A percentile compares a stretch with the other conserved stretches of the same genome.
phyloP scores from a whole-genome alignment of 64 coral and sea anemone species.

The Actinia equina region DNA sequence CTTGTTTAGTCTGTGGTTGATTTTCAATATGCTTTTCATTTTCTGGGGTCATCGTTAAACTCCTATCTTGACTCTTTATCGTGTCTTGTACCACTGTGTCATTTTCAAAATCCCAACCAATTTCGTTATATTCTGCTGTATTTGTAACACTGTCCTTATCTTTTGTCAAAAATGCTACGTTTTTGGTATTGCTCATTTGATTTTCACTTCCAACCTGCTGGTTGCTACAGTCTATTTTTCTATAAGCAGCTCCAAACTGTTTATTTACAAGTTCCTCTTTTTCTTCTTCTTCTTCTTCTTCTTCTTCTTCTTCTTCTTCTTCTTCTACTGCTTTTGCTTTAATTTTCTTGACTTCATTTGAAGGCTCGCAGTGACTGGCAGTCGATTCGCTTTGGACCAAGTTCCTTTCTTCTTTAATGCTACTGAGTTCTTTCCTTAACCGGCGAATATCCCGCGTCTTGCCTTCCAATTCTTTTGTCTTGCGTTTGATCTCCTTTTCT shows the following conservation, averaged over 20 bases:
- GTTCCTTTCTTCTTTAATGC: slow-evolving; percentile 39
- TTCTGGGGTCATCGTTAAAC: background rate
- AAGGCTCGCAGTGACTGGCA: background rate
- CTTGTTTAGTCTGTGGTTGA: background rate
- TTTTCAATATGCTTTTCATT: background rate
- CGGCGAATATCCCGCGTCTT: slow-evolving; percentile 35
- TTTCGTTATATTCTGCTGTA: background rate
- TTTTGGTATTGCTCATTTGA: background rate
- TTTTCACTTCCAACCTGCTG: background rate
- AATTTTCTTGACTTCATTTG: background rate
- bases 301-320: slow-evolving; percentile 7
- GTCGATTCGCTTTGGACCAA: background rate
- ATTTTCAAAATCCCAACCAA: slow-evolving; percentile 34
- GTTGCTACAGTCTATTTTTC: background rate
- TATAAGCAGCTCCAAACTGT: background rate
- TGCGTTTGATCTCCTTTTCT: slow-evolving; percentile 37
- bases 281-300: slow-evolving; percentile 37
- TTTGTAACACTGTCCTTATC: background rate
- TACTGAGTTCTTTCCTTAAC: slow-evolving; percentile 55
- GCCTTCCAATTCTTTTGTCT: slow-evolving; percentile 43
- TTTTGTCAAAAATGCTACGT: background rate
- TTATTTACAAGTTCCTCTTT: background rate
- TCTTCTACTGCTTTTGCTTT: slow-evolving; percentile 30
- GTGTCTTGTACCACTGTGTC: background rate
- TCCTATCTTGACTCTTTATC: background rate